Conservation (phyloP, 2,113 vertebrate genomes). For the Sinocyclocheilus anshuiensis region DNA sequence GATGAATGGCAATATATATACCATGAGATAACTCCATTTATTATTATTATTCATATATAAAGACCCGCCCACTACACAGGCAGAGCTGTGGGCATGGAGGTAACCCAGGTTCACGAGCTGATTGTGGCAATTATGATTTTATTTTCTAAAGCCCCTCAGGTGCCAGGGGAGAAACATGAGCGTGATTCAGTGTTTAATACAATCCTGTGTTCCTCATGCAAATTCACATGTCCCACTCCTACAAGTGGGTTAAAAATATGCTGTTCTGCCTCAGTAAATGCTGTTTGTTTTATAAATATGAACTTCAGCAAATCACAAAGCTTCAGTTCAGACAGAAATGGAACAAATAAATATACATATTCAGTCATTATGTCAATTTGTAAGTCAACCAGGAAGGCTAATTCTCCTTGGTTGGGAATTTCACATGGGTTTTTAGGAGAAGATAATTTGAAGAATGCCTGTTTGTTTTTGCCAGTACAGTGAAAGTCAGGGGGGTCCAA, state of each 20-base stretch:
- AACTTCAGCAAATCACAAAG: neutral
- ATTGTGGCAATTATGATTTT: slow-evolving; percentile 53
- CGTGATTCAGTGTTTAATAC: slow-evolving; percentile 44
- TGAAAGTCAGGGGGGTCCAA: neutral
- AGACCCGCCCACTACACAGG: neutral
- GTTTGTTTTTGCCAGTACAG: neutral
- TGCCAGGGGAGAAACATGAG: slow-evolving; percentile 42
- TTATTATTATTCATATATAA: no score
- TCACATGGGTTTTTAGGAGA: neutral
- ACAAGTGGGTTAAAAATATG: neutral
- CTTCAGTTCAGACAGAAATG: neutral
- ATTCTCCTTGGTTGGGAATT: neutral
- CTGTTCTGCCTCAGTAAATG: neutral
- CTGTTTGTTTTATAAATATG: neutral
- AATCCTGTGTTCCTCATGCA: slow-evolving; percentile 36
- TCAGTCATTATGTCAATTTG: neutral
- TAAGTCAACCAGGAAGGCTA: neutral
- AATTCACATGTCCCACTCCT: slow-evolving; percentile 36
- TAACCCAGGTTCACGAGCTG: slow-evolving; percentile 45
- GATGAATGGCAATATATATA: no score
- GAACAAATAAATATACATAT: neutral
- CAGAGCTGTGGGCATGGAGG: slow-evolving; percentile 42
- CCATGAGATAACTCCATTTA: no score
- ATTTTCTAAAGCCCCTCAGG: slow-evolving; percentile 43
- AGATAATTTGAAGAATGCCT: neutral